Conservation (phyloP, 2,888 invertebrate genomes). For the Pterostichus madidus region DNA sequence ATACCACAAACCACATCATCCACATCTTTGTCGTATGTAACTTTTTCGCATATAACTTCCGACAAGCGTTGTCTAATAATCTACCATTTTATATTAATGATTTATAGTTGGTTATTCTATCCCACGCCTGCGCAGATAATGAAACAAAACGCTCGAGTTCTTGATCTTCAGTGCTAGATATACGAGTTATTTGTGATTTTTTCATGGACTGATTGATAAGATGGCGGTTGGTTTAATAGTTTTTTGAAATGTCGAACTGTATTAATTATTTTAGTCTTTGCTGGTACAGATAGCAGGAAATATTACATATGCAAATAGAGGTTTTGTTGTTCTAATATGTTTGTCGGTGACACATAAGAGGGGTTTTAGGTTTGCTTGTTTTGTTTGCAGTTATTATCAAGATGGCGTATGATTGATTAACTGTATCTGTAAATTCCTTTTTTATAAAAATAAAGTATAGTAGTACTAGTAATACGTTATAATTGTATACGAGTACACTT, state of each 20-base stretch:
- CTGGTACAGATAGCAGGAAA: conserved; percentile 50
- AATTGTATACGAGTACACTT: background rate
- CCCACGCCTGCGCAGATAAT: background rate
- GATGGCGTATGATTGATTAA: conserved; percentile 23
- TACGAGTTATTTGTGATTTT: conserved; percentile 41
- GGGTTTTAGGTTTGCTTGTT: background rate
- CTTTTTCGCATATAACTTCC: conserved; percentile 37
- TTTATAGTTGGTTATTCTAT: conserved; percentile 28
- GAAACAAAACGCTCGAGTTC: conserved; percentile 30
- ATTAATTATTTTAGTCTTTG: conserved; percentile 51
- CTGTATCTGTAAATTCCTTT: background rate
- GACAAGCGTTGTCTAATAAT: conserved; percentile 51
- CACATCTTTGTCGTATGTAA: conserved; percentile 13
- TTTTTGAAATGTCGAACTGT: conserved; percentile 51
- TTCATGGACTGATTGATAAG: conserved; percentile 52
- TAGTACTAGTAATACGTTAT: background rate
- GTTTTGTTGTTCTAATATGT: conserved; percentile 51
- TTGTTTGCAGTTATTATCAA: conserved; percentile 1
- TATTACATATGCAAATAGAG: conserved; percentile 37
- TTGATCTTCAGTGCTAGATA: conserved; percentile 57
- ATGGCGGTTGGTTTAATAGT: conserved; percentile 32
- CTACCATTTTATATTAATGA: conserved; percentile 56
- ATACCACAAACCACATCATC: background rate
- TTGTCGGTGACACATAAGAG: conserved; percentile 43
- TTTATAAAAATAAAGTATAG: background rate